Conservation (phyloP, 2,888 invertebrate species). For the Ochlodes sylvanus region DNA sequence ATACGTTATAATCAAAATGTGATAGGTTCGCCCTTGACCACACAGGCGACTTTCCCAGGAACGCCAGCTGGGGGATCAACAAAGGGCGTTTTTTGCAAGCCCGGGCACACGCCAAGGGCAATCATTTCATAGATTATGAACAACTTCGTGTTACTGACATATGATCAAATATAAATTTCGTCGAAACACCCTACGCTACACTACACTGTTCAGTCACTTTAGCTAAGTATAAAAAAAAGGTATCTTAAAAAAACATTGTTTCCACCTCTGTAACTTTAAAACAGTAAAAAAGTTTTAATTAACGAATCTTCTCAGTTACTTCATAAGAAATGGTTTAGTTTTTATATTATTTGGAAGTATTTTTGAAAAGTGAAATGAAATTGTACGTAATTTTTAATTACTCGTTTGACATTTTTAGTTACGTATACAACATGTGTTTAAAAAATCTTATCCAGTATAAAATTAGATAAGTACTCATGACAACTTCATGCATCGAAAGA, state of each 20-base stretch:
- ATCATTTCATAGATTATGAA: constrained; percentile 39
- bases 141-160: constrained; percentile 29
- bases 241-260: neutral
- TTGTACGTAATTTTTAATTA: too few relatives aligned
- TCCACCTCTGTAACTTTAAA: neutral
- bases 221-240: neutral
- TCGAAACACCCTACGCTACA: constrained; percentile 43
- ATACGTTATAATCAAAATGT: constrained; percentile 39
- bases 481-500: neutral
- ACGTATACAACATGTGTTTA: too few relatives aligned
- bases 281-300: neutral
- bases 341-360: too few relatives aligned
- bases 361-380: too few relatives aligned
- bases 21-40: constrained; percentile 42
- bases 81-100: constrained; percentile 42
- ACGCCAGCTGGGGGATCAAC: constrained; percentile 46
- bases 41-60: constrained; percentile 44
- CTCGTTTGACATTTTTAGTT: too few relatives aligned
- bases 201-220: constrained; percentile 27
- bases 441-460: too few relatives aligned
- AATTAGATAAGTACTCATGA: too few relatives aligned
- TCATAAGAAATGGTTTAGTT: neutral
- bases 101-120: constrained; percentile 33
- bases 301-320: neutral
- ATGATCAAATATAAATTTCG: constrained; percentile 32